Evolutionary conservation across 2,113 vertebrate species (phyloP).

Genomic region (Muntiacus reevesi): DNA sequence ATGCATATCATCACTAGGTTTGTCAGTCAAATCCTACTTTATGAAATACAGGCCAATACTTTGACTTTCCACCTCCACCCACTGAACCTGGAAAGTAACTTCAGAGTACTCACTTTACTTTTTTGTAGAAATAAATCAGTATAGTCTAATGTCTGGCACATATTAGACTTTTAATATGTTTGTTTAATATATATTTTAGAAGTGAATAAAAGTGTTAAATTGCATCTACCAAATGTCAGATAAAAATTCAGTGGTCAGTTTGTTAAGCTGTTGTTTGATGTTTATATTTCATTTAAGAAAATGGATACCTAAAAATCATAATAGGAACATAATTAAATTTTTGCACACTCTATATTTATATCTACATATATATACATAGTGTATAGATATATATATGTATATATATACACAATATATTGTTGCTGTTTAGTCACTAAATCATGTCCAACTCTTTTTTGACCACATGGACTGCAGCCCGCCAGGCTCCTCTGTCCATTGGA

Average conservation of each 20-base stretch:
- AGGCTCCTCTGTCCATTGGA: background rate
- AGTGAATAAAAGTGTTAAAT: background rate
- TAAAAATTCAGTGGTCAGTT: slow-evolving; percentile 3
- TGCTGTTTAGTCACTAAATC: background rate
- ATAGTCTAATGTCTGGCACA: background rate
- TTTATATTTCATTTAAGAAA: background rate
- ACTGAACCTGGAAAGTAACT: background rate
- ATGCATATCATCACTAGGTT: background rate
- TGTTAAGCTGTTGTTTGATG: background rate
- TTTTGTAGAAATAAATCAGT: slow-evolving; percentile 20
- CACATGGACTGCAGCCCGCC: fast-evolving
- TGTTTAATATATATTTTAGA: background rate
- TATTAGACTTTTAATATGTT: background rate
- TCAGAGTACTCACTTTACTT: background rate
- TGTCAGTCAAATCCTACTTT: background rate
- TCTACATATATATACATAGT: background rate
- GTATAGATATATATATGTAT: too few species aligned
- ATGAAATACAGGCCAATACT: background rate
- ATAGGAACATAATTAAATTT: background rate
- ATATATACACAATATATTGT: background rate
- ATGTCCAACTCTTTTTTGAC: background rate
- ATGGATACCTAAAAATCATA: background rate
- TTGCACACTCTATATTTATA: background rate
- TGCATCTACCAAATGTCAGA: background rate
- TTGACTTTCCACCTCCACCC: fast-evolving